Evolutionary conservation across 1,140 invertebrate species (phyloP).

Genomic region (Odontomachus brunneus): DNA sequence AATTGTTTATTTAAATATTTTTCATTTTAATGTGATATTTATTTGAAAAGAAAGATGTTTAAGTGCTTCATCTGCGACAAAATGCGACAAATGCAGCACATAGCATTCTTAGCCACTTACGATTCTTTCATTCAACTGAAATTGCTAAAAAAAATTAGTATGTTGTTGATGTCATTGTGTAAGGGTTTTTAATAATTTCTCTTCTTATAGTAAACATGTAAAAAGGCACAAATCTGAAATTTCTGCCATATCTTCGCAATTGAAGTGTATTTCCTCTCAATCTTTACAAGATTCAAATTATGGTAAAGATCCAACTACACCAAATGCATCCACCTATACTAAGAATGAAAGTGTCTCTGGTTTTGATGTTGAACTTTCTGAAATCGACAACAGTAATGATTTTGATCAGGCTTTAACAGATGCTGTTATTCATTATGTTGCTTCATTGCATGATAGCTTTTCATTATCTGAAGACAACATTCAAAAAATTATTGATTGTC

Average conservation of each 20-base stretch:
- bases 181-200: slow-evolving; percentile 7
- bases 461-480: background rate
- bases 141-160: slow-evolving; percentile 16
- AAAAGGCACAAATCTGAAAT: background rate
- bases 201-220: background rate
- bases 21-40: too few species aligned
- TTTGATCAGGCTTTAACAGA: slow-evolving; percentile 19
- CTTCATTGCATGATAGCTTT: slow-evolving; percentile 27
- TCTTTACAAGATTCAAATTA: slow-evolving; percentile 1
- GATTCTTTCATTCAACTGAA: slow-evolving; percentile 26
- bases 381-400: slow-evolving; percentile 19
- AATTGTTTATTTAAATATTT: too few species aligned
- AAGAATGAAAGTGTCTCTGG: background rate
- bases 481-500: slow-evolving; percentile 14
- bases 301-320: background rate
- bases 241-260: background rate
- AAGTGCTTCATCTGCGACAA: background rate
- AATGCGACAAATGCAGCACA: background rate
- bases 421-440: slow-evolving; percentile 26
- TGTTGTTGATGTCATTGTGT: slow-evolving; percentile 5
- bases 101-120: slow-evolving; percentile 3
- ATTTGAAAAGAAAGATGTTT: too few species aligned
- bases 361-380: background rate
- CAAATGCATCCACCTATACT: background rate
- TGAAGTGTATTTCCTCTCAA: background rate